Conservation (phyloP, 2,113 vertebrate species). For the Pampusana beccarii region DNA sequence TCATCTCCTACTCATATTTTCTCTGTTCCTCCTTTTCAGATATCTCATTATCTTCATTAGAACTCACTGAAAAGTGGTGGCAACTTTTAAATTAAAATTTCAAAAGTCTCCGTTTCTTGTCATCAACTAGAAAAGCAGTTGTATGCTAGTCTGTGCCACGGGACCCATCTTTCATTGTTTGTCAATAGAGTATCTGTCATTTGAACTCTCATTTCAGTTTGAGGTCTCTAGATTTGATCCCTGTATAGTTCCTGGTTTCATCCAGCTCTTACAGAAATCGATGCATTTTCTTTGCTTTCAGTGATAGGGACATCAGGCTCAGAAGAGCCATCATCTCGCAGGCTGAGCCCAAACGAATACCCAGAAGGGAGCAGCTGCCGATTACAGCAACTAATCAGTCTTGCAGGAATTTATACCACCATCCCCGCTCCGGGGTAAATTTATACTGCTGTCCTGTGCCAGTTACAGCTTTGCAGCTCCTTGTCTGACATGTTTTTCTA, state of each 20-base stretch:
- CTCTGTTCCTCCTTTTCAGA: background rate
- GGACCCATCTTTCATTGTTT: background rate
- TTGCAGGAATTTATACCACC: background rate
- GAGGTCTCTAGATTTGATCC: background rate
- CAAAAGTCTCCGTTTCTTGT: background rate
- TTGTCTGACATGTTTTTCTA: background rate
- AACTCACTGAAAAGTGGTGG: background rate
- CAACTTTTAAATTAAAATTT: background rate
- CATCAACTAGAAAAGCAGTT: background rate
- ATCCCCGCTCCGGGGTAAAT: background rate
- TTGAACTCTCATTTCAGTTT: background rate
- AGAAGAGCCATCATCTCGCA: background rate
- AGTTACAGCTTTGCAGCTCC: background rate
- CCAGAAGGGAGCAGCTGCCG: background rate
- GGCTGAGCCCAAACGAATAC: background rate
- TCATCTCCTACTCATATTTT: background rate
- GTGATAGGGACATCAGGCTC: background rate
- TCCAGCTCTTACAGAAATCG: background rate
- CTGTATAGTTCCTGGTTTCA: background rate
- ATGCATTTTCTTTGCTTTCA: background rate
- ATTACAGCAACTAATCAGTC: background rate
- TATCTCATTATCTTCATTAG: background rate
- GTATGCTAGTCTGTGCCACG: background rate
- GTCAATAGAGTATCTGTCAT: background rate
- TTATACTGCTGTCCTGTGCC: background rate